These are phyloP conservation scores for Tromatobia lineatoria DNA, from an alignment of 2,888 invertebrate genomes.

Conservation along the genomic window DNA sequence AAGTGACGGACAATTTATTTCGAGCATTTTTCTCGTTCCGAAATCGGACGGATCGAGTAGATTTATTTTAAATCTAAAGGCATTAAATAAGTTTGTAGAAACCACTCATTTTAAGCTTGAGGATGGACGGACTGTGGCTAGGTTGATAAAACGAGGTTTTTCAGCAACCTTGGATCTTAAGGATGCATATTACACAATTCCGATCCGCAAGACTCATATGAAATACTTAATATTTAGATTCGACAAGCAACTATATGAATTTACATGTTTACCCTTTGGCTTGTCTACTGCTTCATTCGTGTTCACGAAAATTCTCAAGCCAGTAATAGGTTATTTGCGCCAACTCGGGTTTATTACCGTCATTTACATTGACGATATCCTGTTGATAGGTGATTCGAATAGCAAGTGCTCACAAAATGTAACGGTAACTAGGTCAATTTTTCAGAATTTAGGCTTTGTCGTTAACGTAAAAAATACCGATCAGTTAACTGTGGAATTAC, in stretches of 20 bases:
- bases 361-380: constrained; percentile 57
- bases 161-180: constrained; percentile 28
- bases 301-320: constrained; percentile 54
- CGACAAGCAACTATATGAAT: constrained; percentile 18
- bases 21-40: constrained; percentile 11
- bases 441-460: constrained; percentile 46
- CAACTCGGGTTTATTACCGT: constrained; percentile 39
- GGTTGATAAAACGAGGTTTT: constrained; percentile 16
- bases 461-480: constrained; percentile 26
- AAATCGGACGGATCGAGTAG: constrained; percentile 9
- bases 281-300: constrained; percentile 7
- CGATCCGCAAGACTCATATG: background rate
- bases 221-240: constrained; percentile 46
- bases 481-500: constrained; percentile 46
- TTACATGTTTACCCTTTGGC: constrained; percentile 51
- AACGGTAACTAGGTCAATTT: background rate
- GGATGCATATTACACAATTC: constrained; percentile 35
- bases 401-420: constrained; percentile 25
- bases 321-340: constrained; percentile 37
- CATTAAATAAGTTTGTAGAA: constrained; percentile 10
- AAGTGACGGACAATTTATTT: constrained; percentile 3
- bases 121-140: constrained; percentile 40
- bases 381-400: constrained; percentile 49
- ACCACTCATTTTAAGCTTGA: constrained; percentile 54
- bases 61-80: background rate